Base-by-base conservation (phyloP, 2,797 vertebrate genomes). In the Enoplosus armatus region DNA sequence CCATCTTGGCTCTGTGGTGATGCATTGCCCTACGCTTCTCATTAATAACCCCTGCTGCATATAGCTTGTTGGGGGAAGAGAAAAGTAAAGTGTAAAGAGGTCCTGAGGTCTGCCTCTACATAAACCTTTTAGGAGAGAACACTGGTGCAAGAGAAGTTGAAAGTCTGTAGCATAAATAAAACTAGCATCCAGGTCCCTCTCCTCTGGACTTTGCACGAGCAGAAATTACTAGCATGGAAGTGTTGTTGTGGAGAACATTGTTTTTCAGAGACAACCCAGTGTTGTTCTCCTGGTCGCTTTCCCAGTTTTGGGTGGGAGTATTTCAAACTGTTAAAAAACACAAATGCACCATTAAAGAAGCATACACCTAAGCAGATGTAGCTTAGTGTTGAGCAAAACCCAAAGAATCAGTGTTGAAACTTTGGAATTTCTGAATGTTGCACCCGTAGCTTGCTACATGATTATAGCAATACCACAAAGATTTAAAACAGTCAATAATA, bases 1-100 rank as follows among this genome's bases (percentile, higher is more conserved):
- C 89, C 83, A 76, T 90, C 83, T 89, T 86, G 75, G 73, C 77
- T 87, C 72, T 67, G 62, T 54, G 64, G 78, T 93, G 91, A 94
- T 90, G 83, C 76, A 93, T 93, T 83, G 90, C 69, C 81, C 76
- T 72, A 31, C 20, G 47, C 76, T 51, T 70, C 79, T 87, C 89
- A 92, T 94, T 92, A 94, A 92, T 91, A 92, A 93, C 75, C 24
- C 61, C 56, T 1, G 29, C 75, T 80, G 72, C 69, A 73, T 82
- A 72, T 61, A 80, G 82, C 72, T 66, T 48, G 68, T 31, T 62
- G 60, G 64, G 27, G 75, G 50, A 70, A 63, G 73, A 72, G 48
- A 53, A 0, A 11, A 29, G 41, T 43, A 27, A 80, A 84, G 68
- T 79, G 5, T 60, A 15, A 51, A 61, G 31, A 62, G 29, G 53